A percentile compares a stretch with the other conserved stretches of the same genome.
Conservation (phyloP, 2,113 vertebrate species). For the Bos indicus region DNA sequence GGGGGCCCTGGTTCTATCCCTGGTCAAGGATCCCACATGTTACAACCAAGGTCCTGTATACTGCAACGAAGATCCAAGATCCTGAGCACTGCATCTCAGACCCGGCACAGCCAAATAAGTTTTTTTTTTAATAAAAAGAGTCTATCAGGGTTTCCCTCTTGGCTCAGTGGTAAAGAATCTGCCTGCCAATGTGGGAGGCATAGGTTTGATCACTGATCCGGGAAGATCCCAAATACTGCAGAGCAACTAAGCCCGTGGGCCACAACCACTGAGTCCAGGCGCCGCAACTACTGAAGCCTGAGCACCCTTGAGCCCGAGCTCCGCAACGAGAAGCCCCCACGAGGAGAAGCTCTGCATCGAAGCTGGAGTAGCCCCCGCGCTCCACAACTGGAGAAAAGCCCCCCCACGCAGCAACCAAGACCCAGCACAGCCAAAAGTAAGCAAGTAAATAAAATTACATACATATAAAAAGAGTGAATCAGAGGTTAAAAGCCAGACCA, state of each 20-base stretch:
- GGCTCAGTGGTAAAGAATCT: neutral
- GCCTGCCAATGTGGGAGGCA: neutral
- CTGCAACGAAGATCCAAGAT: neutral
- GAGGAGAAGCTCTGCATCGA: neutral
- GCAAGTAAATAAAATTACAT: neutral
- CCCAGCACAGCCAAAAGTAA: neutral
- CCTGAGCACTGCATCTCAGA: neutral
- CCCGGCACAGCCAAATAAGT: neutral
- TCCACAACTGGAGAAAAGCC: neutral
- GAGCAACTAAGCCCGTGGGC: neutral
- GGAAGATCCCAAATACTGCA: neutral
- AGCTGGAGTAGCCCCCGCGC: neutral
- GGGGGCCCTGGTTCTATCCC: neutral
- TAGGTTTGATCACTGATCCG: neutral
- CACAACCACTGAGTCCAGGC: neutral
- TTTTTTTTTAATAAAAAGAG: neutral
- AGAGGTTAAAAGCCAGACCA: neutral
- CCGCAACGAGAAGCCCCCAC: fast-evolving
- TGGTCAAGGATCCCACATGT: neutral
- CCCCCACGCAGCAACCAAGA: fast-evolving
- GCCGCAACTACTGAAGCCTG: neutral
- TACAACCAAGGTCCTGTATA: neutral
- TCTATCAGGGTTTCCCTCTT: neutral
- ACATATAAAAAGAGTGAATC: no score
- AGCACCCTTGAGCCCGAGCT: neutral